These are phyloP conservation scores for Platycheirus albimanus DNA, from an alignment of 2,888 invertebrate genomes.

Conservation along the genomic window DNA sequence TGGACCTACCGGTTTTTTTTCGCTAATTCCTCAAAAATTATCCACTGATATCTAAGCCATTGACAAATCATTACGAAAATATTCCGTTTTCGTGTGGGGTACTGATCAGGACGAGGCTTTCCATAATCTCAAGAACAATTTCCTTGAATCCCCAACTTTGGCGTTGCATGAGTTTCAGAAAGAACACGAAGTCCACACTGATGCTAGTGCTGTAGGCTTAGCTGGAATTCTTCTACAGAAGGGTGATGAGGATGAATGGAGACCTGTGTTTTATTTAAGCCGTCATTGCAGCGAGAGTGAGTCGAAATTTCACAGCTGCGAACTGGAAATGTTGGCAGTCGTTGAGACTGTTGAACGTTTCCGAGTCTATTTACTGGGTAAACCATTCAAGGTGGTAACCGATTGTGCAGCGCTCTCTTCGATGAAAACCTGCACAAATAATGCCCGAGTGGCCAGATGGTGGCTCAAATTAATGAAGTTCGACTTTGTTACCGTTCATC, in stretches of 20 bases:
- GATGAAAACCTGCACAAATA: not conserved
- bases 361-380: constrained; percentile 77
- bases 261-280: not conserved
- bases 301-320: constrained; percentile 76
- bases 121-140: not conserved
- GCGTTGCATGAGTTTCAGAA: not conserved
- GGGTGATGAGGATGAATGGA: not conserved
- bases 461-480: constrained; percentile 3
- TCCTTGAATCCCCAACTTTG: not conserved
- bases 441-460: constrained; percentile 81
- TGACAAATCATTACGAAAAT: not conserved
- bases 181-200: constrained; percentile 6
- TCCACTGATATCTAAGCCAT: too few relatives aligned
- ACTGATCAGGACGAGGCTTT: not conserved
- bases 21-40: not conserved
- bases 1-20: constrained; percentile 7
- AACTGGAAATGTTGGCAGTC: constrained; percentile 78
- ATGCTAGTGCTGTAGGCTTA: too few relatives aligned
- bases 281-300: constrained; percentile 60
- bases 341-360: constrained; percentile 77
- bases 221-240: constrained; percentile 13
- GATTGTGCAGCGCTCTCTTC: constrained; percentile 62
- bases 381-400: constrained; percentile 28
- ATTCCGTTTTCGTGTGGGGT: not conserved
- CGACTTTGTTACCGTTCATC: constrained; percentile 4